Evolutionary conservation across 1,140 invertebrate species (phyloP), one percentile per base, ranked within the genome.

Genomic region (Diorhabda elongata): DNA sequence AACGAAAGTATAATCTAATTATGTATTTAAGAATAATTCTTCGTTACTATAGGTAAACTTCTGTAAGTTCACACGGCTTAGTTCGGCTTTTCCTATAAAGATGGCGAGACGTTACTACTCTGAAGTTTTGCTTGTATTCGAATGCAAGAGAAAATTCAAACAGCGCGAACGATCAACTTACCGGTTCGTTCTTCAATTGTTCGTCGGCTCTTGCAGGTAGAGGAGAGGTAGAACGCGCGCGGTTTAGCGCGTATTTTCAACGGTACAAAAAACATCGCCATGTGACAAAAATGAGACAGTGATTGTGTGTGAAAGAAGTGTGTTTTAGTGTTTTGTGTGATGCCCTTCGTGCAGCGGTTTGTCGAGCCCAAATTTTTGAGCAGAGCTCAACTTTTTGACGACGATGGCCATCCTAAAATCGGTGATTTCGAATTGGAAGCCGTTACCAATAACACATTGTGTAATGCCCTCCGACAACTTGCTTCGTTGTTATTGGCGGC

Each of bases 401-500:
- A 83, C 58, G 81, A 85, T 71, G 87, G 86, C 43, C 83, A 83
- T 75, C 82, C 85, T 69, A 82, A 80, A 76, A 83, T 89, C 43
- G 83, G 83, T 59, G 90, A 91, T 74, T 84, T 88, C 74, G 90
- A 91, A 80, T 83, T 91, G 71, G 87, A 90, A 75, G 89, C 90
- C 42, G 90, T 92, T 61, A 89, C 88, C 68, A 92, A 92, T 78
- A 89, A 87, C 75, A 91, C 91, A 58, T 81, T 93, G 63, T 88
- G 90, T 80, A 91, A 90, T 80, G 89, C 90, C 26, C 82, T 93
- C 52, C 81, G 88, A 57, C 92, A 93, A 80, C 84, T 93, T 75
- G 90, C 91, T 44, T 91, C 90, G n/a, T 81, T 93, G 77, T 88
- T 92, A 71, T 79, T 90, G 63, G 85, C 90, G 58, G 91, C 92